A percentile compares a stretch with the other conserved stretches of the same genome.
These are phyloP conservation scores for Platysteira castanea DNA, from an alignment of 2,113 vertebrate genomes.

Conservation along the genomic window DNA sequence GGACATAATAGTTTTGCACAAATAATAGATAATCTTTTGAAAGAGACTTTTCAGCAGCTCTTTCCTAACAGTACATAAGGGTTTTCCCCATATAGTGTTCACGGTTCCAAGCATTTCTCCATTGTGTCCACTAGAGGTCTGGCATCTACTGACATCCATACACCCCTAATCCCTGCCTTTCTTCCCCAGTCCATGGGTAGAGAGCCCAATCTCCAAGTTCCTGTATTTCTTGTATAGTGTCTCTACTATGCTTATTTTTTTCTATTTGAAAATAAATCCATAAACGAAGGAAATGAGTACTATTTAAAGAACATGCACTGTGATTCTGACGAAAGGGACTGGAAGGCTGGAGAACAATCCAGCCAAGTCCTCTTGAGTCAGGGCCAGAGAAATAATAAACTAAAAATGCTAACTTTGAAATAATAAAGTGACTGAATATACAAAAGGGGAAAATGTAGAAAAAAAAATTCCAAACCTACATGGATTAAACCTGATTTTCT, in stretches of 20 bases:
- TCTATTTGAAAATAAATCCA: not conserved
- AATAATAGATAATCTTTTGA: not conserved
- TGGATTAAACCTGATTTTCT: not conserved
- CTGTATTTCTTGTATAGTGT: not conserved
- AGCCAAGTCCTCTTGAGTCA: not conserved
- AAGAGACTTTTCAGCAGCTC: not conserved
- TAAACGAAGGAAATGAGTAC: not conserved
- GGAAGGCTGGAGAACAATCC: not conserved
- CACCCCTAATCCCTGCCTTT: not conserved
- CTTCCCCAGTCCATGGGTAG: not conserved
- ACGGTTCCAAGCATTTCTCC: not conserved
- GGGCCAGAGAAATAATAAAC: not conserved
- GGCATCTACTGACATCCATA: not conserved
- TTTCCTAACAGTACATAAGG: accelerated
- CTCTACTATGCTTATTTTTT: not conserved
- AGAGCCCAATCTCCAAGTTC: not conserved
- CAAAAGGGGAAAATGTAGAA: not conserved
- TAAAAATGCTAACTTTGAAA: not conserved
- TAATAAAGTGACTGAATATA: not conserved
- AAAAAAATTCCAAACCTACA: not conserved
- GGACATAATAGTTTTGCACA: not conserved
- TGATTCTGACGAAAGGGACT: not conserved
- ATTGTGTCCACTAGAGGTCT: not conserved
- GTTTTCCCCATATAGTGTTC: accelerated
- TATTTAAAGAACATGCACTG: not conserved